phyloP scores from a whole-genome alignment of 2,888 invertebrate species.

The Chrysolina oricalcia region DNA sequence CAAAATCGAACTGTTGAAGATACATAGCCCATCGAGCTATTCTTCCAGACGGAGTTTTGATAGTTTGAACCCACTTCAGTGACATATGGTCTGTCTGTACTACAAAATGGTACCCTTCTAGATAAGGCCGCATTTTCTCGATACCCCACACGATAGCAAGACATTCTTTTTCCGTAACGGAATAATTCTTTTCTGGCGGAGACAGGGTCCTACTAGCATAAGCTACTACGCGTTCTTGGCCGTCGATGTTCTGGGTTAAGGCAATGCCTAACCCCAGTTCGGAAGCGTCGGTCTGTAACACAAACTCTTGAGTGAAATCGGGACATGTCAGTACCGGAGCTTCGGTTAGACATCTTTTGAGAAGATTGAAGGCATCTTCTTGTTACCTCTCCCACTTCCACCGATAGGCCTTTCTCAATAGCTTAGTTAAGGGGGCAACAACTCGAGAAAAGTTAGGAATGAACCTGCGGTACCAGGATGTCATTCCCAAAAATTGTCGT shows the following conservation, averaged over 20 bases:
- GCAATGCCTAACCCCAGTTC: constrained; percentile 16
- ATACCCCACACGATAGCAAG: too few species aligned
- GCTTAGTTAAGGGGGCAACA: constrained; percentile 45
- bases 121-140: too few species aligned
- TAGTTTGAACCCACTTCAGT: constrained; percentile 34
- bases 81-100: background rate
- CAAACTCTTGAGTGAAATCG: constrained; percentile 47
- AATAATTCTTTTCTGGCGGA: too few species aligned
- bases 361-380: constrained; percentile 34
- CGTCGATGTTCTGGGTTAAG: constrained; percentile 38
- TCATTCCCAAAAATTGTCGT: constrained; percentile 21
- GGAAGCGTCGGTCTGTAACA: constrained; percentile 53
- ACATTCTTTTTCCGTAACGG: too few species aligned
- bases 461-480: too few species aligned
- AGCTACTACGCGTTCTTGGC: constrained; percentile 47
- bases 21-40: constrained; percentile 55
- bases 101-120: constrained; percentile 31
- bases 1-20: too few species aligned
- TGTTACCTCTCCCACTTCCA: constrained; percentile 45
- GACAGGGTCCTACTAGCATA: constrained; percentile 48
- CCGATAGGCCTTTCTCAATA: constrained; percentile 39
- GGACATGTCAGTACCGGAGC: constrained; percentile 53
- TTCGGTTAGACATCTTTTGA: constrained; percentile 39
- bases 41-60: constrained; percentile 51
- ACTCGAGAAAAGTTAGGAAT: too few species aligned